Percentiles rank a stretch among this genome's conserved stretches.
phyloP scores from a whole-genome alignment of 2,113 vertebrate species.

The Sus scrofa region T2T-Sscrofa CM000819.6:92174001-92174500 shows the following conservation, averaged over 20 bases:
- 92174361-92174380: neutral
- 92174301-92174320: neutral
- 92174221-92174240: neutral
- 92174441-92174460: neutral
- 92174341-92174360: neutral
- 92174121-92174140: neutral
- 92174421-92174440: neutral
- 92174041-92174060: neutral
- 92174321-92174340: neutral
- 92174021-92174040: constrained; percentile 16
- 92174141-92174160: constrained; percentile 29
- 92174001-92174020: neutral
- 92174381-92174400: neutral
- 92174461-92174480: neutral
- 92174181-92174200: constrained; percentile 30
- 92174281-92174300: neutral
- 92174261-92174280: neutral
- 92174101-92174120: too few relatives aligned
- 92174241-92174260: constrained; percentile 46
- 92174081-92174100: too few relatives aligned
- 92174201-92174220: neutral
- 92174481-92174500: neutral
- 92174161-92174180: constrained; percentile 1
- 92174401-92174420: neutral
- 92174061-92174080: constrained; percentile 20